These are phyloP conservation scores for Antechinus stuartii DNA, from an alignment of 2,113 vertebrate species.

Conservation along the genomic window DNA sequence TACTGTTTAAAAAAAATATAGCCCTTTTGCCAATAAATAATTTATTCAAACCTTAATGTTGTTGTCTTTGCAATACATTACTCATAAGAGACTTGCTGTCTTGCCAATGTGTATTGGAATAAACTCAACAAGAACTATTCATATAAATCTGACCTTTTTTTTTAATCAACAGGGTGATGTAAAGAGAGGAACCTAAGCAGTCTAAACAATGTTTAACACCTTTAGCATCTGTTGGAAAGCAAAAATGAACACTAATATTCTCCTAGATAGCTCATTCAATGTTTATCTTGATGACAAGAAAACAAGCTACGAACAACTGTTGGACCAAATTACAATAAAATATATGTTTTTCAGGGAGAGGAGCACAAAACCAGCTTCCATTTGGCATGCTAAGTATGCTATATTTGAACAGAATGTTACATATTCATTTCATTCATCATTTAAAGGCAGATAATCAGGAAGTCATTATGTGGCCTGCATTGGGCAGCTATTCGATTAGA, in stretches of 20 bases:
- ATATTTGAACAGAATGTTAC: conserved; percentile 88
- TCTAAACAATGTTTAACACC: conserved; percentile 81
- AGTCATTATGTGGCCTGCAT: conserved; percentile 98
- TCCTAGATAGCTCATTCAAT: conserved; percentile 77
- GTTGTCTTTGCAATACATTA: conserved; percentile 72
- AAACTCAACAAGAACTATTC: conserved; percentile 72
- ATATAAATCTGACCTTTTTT: conserved; percentile 76
- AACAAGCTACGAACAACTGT: conserved; percentile 79
- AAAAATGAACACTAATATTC: conserved; percentile 83
- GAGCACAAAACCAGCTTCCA: conserved; percentile 84
- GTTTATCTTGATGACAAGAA: conserved; percentile 83
- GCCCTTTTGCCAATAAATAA: conserved; percentile 77
- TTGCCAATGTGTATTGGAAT: conserved; percentile 74
- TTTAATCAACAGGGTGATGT: conserved; percentile 70
- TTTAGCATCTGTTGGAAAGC: conserved; percentile 80
- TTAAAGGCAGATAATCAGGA: conserved; percentile 99
- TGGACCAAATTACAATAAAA: conserved; percentile 83
- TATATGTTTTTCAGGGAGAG: conserved; percentile 79
- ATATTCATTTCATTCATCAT: conserved; percentile 99
- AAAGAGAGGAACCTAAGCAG: conserved; percentile 78
- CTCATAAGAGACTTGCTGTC: conserved; percentile 72
- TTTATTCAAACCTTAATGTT: conserved; percentile 81
- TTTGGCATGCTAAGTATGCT: conserved; percentile 84
- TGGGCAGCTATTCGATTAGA: conserved; percentile 96
- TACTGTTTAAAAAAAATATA: conserved; percentile 75